Evolutionary conservation across 2,113 vertebrate genomes (phyloP).

Genomic region (Phyllostomus discolor): DNA sequence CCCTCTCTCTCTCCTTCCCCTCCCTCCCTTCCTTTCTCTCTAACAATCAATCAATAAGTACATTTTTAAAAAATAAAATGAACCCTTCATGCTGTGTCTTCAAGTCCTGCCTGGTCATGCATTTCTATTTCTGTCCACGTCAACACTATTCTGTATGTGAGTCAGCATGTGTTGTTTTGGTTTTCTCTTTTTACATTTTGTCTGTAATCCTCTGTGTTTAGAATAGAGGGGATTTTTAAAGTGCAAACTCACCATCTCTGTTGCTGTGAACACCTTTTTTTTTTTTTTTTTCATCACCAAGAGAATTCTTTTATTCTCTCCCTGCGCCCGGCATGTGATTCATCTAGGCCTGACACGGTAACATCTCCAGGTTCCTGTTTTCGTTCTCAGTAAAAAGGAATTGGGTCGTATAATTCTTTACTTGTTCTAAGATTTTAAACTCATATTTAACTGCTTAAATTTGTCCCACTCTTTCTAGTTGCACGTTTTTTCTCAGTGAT

Average conservation of each 20-base stretch:
- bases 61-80: too few relatives aligned
- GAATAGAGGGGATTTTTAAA: neutral
- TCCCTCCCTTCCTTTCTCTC: too few relatives aligned
- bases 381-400: constrained; percentile 23
- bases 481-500: neutral
- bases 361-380: neutral
- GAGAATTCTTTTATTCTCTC: neutral
- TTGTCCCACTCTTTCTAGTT: constrained; percentile 3
- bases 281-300: neutral
- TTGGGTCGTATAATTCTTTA: neutral
- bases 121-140: neutral
- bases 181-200: neutral
- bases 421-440: neutral
- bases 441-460: neutral
- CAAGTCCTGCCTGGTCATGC: neutral
- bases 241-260: neutral
- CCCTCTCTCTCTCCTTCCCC: too few relatives aligned
- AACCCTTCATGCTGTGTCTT: neutral
- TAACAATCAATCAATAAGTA: too few relatives aligned
- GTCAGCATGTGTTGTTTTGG: neutral
- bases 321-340: neutral
- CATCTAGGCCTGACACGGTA: neutral
- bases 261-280: neutral
- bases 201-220: neutral
- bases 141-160: neutral